Base-by-base conservation (phyloP, 2,113 vertebrate species). In the Xiphophorus couchianus region DNA sequence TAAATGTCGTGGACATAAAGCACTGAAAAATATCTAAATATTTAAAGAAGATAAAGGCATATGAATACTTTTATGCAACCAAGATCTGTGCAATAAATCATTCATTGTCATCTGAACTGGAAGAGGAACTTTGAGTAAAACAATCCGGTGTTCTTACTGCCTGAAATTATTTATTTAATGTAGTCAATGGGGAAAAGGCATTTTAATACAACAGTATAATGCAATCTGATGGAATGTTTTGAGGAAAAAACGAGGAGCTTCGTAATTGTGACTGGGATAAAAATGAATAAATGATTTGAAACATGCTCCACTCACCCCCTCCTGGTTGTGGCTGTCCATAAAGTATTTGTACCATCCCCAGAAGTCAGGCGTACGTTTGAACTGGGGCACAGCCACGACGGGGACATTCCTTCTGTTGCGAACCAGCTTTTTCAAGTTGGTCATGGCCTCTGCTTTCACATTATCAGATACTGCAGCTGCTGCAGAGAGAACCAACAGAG, bases 301-400 rank as follows among this genome's bases (percentile, higher is more conserved):
- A 73, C 61, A 70, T 72, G 62, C 44, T 71, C 12, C 44, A 93
- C 94, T 94, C 84, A 95, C 95, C 87, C 93, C 94, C 63, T 95
- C 94, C 88, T 95, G 93, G 89, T 95, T 95, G 83, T 94, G 90
- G 70, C 69, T 89, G 68, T 94, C 90, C 81, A 90, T 88, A 74
- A 92, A 95, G 85, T 93, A 90, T 71, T 94, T 95, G 89, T 95
- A 95, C 92, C 93, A 94, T 80, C 84, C 90, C 95, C 95, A 95
- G 89, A 95, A 95, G 85, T 95, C 94, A 12, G 94, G 92, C 62
- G 86, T 9, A 0, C 80, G 89, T 65, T 90, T 85, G 84, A 92
- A 90, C 78, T 92, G 89, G 22, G 90, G 92, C 73, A 88, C 22
- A 29, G 89, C 39, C 11, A 91, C 3, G n/a, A 81, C 17, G 0